Percentiles rank a stretch among this genome's conserved stretches.
Evolutionary conservation across 1,140 invertebrate genomes (phyloP).

Genomic region (Temnothorax longispinosus): DNA sequence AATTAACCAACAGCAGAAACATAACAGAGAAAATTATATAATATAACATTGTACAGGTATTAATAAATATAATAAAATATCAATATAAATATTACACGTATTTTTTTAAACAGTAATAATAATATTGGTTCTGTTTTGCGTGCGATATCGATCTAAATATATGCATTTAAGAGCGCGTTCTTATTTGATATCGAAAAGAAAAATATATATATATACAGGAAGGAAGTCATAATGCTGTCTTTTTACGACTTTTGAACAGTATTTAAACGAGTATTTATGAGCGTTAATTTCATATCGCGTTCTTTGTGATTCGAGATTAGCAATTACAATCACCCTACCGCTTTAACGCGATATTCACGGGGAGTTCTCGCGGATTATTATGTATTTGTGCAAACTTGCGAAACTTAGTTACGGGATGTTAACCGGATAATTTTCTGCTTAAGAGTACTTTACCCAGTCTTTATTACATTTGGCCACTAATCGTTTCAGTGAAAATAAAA

Average conservation of each 20-base stretch:
- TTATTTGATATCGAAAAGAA: not conserved
- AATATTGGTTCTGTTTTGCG: not conserved
- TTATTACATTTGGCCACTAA: conserved; percentile 35
- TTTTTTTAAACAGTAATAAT: not conserved
- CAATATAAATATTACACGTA: not conserved
- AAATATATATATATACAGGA: not conserved
- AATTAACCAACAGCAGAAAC: not conserved
- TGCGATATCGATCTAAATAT: conserved; percentile 12
- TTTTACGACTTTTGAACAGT: not conserved
- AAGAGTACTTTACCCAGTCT: conserved; percentile 36
- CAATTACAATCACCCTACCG: conserved; percentile 50
- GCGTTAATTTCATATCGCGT: conserved; percentile 51
- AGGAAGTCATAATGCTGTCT: conserved; percentile 27
- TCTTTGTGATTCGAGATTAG: conserved; percentile 48
- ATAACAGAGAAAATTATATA: too few relatives aligned
- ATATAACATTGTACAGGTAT: too few relatives aligned
- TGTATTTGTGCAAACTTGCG: conserved; percentile 60
- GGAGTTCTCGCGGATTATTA: conserved; percentile 49
- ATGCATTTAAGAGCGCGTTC: not conserved
- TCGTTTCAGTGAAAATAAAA: conserved; percentile 45
- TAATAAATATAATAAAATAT: not conserved
- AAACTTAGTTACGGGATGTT: conserved; percentile 56
- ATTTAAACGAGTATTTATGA: conserved; percentile 28
- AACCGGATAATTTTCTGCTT: conserved; percentile 55
- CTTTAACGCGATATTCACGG: conserved; percentile 43